Base-by-base conservation (phyloP, 2,113 vertebrate genomes). In the Nothocercus julius region DNA sequence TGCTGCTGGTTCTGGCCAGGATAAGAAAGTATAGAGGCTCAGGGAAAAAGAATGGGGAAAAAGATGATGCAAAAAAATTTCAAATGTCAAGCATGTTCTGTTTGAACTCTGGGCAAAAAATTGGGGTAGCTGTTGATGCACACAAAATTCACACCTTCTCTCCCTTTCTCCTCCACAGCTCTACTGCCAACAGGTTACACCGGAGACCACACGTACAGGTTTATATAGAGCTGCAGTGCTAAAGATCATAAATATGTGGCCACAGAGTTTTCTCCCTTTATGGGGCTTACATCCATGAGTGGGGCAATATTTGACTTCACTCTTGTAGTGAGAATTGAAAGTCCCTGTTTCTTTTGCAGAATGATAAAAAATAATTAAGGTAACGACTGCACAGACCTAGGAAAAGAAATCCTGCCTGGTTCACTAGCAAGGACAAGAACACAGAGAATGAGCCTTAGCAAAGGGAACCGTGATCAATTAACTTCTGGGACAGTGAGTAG, bases 1-100 rank as follows among this genome's bases (percentile, higher is more conserved):
- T 93, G 80, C 90, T 95, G 93, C 92, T 94, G 88, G 83, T 92
- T 86, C 95, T 96, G 92, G 92, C 92, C 80, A 82, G 92, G 81
- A 94, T 76, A 90, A 90, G 58, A 86, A 96, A 79, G 77, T 92
- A 25, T 42, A 79, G 66, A 96, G 88, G 77, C 76, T 94, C 7
- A 2, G 69, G 69, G 91, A 59, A 77, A 72, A 92, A 79, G 66
- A 91, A 89, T 61, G 34, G 77, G 51, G 67, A 89, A 92, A 92
- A 94, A 90, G 85, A 95, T 90, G 90, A 97, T 90, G 85, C 68
- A 93, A 95, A 94, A 49, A 86, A 21, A 44, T 75, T 86, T 94
- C 69, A 94, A 87, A 95, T 34, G 77, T 95, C 90, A 89, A 86
- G 89, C 70, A 70, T 66, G 67, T 82, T 85, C 83, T 84, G 58